These are phyloP conservation scores for Torymus tubicola DNA, from an alignment of 2,888 invertebrate species.

Conservation along the genomic window DNA sequence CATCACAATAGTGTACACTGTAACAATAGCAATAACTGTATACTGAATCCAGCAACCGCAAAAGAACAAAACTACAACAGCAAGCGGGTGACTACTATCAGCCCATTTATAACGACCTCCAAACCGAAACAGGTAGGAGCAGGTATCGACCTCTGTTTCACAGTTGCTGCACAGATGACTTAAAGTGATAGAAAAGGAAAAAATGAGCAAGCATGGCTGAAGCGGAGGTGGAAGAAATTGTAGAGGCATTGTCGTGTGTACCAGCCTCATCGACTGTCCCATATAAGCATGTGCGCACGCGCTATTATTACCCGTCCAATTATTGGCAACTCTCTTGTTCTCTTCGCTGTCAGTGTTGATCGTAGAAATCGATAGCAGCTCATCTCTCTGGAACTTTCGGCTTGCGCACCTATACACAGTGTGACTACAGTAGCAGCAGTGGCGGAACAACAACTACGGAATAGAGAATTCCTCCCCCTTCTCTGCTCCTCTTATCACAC, in stretches of 20 bases:
- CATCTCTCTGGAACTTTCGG: neutral
- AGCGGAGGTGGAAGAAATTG: neutral
- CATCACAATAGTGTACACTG: too few species aligned
- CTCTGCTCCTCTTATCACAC: neutral
- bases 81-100: neutral
- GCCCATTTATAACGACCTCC: conserved; percentile 42
- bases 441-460: conserved; percentile 14
- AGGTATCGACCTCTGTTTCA: conserved; percentile 39
- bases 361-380: conserved; percentile 49
- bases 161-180: neutral
- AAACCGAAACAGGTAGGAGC: conserved; percentile 41
- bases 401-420: neutral
- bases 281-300: conserved; percentile 26
- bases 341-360: conserved; percentile 51
- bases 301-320: conserved; percentile 58
- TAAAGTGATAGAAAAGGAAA: neutral
- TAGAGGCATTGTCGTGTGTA: conserved; percentile 45
- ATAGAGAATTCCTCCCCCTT: conserved; percentile 3
- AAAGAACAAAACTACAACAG: conserved; percentile 5
- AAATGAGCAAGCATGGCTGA: too few species aligned
- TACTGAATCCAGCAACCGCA: neutral
- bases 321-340: conserved; percentile 54
- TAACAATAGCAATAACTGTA: conserved; percentile 51
- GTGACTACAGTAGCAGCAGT: neutral
- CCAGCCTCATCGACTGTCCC: conserved; percentile 43